Percentiles rank a stretch among this genome's conserved stretches.
phyloP scores from a whole-genome alignment of 2,797 vertebrate genomes.

The Myotis planiceps region DNA sequence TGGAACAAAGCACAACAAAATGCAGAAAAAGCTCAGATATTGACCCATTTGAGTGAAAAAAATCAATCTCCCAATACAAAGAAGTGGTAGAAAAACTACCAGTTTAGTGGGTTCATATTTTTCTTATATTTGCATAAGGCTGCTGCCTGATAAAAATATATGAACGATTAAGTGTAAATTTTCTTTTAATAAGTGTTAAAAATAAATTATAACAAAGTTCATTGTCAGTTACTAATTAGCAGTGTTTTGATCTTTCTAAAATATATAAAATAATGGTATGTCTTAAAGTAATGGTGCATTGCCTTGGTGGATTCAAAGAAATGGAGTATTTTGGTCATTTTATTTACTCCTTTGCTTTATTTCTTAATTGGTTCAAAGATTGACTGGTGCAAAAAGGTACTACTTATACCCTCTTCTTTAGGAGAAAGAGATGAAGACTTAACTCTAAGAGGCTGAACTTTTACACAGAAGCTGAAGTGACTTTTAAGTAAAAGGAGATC shows the following conservation, averaged over 20 bases:
- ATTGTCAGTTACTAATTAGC: neutral
- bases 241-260: neutral
- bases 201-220: neutral
- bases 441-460: neutral
- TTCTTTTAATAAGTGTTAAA: neutral
- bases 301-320: neutral
- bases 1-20: neutral
- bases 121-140: neutral
- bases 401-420: neutral
- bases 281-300: neutral
- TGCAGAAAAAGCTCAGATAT: neutral
- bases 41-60: neutral
- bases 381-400: neutral
- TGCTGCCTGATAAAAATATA: neutral
- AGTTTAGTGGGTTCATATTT: neutral
- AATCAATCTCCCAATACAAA: neutral
- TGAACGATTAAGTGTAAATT: neutral
- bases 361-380: neutral
- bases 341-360: neutral
- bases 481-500: neutral
- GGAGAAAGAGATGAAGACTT: neutral
- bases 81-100: neutral
- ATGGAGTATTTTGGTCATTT: neutral
- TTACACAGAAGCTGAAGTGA: neutral
- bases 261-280: neutral